Conservation (phyloP, 2,113 vertebrate genomes). For the Amazona guildingii region DNA sequence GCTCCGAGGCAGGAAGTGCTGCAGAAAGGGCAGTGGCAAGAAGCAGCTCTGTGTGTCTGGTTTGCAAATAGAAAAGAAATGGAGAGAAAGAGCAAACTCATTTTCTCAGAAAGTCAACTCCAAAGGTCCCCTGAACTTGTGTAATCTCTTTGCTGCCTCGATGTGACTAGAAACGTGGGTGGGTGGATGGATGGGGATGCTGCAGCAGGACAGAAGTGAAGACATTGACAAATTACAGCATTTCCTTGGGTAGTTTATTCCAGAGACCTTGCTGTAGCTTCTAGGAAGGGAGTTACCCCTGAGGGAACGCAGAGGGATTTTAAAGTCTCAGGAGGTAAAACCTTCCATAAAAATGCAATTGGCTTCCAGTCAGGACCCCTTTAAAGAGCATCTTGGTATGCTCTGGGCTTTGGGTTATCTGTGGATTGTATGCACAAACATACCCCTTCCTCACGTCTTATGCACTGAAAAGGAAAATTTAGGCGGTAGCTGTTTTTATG, state of each 20-base stretch:
- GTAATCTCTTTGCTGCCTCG: not conserved
- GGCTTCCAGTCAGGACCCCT: not conserved
- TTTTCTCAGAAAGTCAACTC: not conserved
- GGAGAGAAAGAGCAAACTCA: not conserved
- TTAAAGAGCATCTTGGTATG: not conserved
- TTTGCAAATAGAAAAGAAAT: not conserved
- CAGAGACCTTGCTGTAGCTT: not conserved
- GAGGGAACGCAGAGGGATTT: not conserved
- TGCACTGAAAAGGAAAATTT: not conserved
- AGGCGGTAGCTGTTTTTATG: not conserved
- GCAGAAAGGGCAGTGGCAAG: not conserved
- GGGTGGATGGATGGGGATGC: slow-evolving; percentile 31
- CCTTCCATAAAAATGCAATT: not conserved
- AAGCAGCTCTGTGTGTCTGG: not conserved
- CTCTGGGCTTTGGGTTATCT: not conserved
- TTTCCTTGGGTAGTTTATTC: not conserved
- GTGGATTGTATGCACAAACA: not conserved
- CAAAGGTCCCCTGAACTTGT: not conserved
- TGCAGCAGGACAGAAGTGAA: slow-evolving; percentile 7
- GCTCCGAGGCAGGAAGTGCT: fast-evolving
- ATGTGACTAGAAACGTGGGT: not conserved
- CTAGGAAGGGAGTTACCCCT: not conserved
- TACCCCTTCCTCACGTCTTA: not conserved
- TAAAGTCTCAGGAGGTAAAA: not conserved
- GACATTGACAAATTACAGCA: slow-evolving; percentile 10